These are phyloP conservation scores for Eilema griseolum DNA, from an alignment of 2,888 invertebrate genomes.

Conservation along the genomic window DNA sequence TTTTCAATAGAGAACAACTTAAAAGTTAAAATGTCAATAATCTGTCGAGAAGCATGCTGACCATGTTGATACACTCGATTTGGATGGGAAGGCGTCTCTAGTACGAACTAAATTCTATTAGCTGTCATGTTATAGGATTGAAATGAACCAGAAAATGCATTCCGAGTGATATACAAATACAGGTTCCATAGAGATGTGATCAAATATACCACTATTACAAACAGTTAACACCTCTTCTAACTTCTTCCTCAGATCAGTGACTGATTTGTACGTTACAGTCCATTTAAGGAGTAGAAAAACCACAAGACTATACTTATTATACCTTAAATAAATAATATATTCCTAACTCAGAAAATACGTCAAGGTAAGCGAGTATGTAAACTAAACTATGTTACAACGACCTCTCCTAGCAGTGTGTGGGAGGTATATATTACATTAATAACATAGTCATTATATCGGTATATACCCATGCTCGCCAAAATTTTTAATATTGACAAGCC, in stretches of 20 bases:
- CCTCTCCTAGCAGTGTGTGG: constrained; percentile 69
- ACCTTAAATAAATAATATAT: background rate
- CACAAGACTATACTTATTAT: background rate
- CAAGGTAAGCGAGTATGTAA: constrained; percentile 13
- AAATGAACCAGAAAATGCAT: background rate
- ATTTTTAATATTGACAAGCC: background rate
- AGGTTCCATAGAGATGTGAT: no score
- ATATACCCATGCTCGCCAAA: constrained; percentile 36
- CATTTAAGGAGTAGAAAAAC: background rate
- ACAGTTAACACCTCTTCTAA: background rate
- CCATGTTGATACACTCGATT: no score
- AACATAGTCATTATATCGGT: constrained; percentile 71
- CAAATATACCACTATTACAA: no score
- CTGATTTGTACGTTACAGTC: background rate
- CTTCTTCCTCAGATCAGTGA: background rate
- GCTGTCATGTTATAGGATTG: background rate
- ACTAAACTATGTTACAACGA: constrained; percentile 61
- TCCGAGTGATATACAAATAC: background rate
- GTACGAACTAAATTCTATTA: no score
- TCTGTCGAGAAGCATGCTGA: background rate
- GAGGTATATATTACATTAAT: constrained; percentile 59
- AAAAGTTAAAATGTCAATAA: background rate
- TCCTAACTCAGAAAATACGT: constrained; percentile 6
- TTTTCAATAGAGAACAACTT: background rate
- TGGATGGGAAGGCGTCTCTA: no score